A percentile compares a stretch with the other conserved stretches of the same genome.
phyloP scores from a whole-genome alignment of 2,797 vertebrate species.

The Poecile montanus region DNA sequence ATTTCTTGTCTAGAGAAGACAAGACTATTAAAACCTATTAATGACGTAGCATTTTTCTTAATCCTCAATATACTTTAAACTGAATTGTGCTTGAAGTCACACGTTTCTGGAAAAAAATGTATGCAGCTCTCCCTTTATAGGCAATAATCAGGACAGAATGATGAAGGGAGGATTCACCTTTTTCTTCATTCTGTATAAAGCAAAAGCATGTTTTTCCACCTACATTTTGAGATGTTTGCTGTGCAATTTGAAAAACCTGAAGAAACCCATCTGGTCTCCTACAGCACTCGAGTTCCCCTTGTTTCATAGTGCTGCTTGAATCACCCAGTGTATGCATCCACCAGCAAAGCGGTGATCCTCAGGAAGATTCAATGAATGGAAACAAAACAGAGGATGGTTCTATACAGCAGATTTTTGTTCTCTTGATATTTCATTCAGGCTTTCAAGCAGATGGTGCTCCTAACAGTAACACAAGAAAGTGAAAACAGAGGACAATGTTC shows the following conservation, averaged over 20 bases:
- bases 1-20: neutral
- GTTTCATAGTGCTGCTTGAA: neutral
- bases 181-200: neutral
- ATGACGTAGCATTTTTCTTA: neutral
- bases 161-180: neutral
- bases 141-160: neutral
- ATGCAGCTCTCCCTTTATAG: neutral
- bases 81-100: fast-evolving
- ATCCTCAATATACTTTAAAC: neutral
- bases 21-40: neutral
- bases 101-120: neutral
- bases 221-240: neutral
- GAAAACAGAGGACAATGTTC: neutral
- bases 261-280: neutral
- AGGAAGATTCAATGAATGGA: neutral
- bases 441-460: neutral
- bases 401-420: neutral
- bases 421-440: neutral
- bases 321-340: neutral
- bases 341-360: neutral
- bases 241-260: neutral
- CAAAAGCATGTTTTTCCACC: neutral
- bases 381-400: neutral
- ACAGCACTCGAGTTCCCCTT: neutral
- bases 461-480: neutral